Base-by-base conservation (phyloP, 2,797 vertebrate species). In the Myotis daubentonii region DNA sequence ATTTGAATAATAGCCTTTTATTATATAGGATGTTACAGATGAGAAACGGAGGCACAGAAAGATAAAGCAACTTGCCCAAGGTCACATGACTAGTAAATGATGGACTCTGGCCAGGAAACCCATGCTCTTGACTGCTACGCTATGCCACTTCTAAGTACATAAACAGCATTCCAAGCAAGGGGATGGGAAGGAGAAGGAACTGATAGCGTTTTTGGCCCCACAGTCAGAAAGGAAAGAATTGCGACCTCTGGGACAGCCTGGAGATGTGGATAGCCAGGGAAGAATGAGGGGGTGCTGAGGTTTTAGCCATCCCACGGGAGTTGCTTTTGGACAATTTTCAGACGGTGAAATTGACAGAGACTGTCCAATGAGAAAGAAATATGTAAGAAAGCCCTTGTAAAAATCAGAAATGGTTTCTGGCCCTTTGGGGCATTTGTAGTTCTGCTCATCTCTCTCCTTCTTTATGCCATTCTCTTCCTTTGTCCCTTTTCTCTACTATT, bases 381-480 rank as follows among this genome's bases (percentile, higher is more conserved):
- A 60, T 25, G 16, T 44, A 49, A 90, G 70, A 19, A 89, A 68
- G 19, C 33, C 30, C 70, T 30, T 86, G 6, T 41, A 82, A 94
- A 91, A 76, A 66, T 85, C n/a, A 88, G 30, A 94, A 94, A 80
- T 44, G 7, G 62, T 57, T 44, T 75, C 33, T 65, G 17, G 13
- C 88, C 65, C n/a, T 81, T 94, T 33, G 68, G 86, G 57, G 9
- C 68, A 90, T 8, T 79, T 90, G 90, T 94, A 83, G 82, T 95
- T 36, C 79, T 85, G 62, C 36, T 20, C 62, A 0, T 65, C 12
- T 93, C 20, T 81, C 28, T 70, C 25, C 88, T 68, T 53, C 44
- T 44, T 82, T 70, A 87, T 49, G 25, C 25, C 11, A 12, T 94
- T 87, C 16, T 44, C 36, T 85, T 85, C 30, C n/a, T 87, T 87